Base-by-base conservation (phyloP, 2,888 invertebrate genomes). In the Ferdinandea cuprea region DNA sequence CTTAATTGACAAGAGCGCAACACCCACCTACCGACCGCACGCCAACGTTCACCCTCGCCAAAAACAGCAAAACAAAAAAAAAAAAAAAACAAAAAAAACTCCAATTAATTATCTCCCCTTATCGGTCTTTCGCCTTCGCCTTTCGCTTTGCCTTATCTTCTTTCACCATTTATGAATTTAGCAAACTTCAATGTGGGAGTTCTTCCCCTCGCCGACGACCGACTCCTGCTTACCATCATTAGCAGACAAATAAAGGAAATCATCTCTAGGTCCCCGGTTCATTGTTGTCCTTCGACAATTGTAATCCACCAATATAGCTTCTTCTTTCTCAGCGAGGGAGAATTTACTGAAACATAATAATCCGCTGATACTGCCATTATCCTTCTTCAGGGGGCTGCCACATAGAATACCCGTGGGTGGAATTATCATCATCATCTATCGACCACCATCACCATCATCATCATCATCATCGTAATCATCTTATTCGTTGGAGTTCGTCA, bases 281-380 rank as follows among this genome's bases (percentile, higher is more conserved):
- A 76, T 71, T 81, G 65, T 81, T 72, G 83, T 78, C 68, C 56
- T 78, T 63, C 54, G 48, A 78, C 71, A 68, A 78, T 83, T 78
- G 78, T 78, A 73, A 78, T 78, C 78, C 72, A 28, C 81, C 76
- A 68, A 77, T 78, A 83, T 42, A 73, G 46, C 76, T 71, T 40
- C 68, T 21, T n/a, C 68, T 25, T 21, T n/a, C 68, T 25, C 48
- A 58, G 4, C 19, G 17, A 44, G 52, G 52, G 76, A 48, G 15
- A 59, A 65, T 66, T 17, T 44, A 56, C 56, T 46, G 50, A 61
- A 78, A 63, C 68, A 83, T 78, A 72, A 73, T 63, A 83, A 83
- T 72, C 63, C 78, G 78, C 78, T 77, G 83, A 78, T 83, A 61
- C 68, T 50, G 32, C 40, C 56, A 78, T 78, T 73, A 78, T 78